Conservation (phyloP, 2,797 vertebrate genomes). For the Enoplosus armatus region DNA sequence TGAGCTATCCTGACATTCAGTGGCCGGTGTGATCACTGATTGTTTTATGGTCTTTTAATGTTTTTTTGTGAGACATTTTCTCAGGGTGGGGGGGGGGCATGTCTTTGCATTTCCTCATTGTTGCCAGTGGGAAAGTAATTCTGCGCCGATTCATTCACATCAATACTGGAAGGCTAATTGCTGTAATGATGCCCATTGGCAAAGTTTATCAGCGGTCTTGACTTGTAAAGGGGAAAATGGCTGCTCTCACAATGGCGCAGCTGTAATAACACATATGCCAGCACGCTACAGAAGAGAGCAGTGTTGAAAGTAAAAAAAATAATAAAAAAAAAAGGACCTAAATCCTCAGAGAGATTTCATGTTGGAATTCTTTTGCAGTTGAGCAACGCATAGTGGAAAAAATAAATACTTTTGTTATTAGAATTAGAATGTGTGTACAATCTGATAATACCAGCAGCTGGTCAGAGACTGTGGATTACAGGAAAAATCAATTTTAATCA, state of each 20-base stretch:
- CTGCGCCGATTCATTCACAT: slow-evolving; percentile 6
- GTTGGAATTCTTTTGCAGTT: slow-evolving; percentile 4
- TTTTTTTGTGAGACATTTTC: no score
- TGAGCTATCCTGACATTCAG: no score
- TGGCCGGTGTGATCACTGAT: no score
- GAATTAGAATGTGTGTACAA: background rate
- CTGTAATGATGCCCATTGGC: slow-evolving; percentile 38
- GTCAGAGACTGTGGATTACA: no score
- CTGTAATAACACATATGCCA: slow-evolving; percentile 6
- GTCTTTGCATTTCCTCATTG: background rate
- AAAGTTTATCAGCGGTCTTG: slow-evolving; percentile 16
- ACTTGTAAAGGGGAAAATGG: background rate
- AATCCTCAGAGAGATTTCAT: background rate
- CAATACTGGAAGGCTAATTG: slow-evolving; percentile 16
- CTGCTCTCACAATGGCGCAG: slow-evolving; percentile 2
- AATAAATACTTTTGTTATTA: background rate
- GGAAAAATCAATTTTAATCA: no score
- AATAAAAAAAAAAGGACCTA: no score
- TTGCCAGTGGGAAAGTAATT: background rate
- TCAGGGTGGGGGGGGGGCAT: no score
- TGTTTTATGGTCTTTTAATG: no score
- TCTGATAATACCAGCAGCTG: background rate
- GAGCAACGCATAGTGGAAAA: background rate
- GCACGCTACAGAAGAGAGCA: background rate
- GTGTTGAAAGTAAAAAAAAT: background rate